Conservation (phyloP, 2,113 vertebrate species). For the Catharus fuscescens region DNA sequence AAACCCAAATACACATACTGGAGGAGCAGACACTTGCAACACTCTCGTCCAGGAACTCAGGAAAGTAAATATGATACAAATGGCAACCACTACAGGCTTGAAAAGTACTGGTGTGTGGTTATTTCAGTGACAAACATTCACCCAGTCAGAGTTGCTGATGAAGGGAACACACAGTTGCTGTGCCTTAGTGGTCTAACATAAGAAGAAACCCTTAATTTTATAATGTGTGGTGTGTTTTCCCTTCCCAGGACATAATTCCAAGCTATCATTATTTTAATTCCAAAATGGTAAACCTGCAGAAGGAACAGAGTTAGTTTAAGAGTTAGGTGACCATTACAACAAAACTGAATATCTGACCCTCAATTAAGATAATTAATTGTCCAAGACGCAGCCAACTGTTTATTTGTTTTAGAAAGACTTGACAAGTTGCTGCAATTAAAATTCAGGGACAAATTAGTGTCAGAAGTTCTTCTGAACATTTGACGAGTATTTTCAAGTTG, state of each 20-base stretch:
- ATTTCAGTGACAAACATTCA: background rate
- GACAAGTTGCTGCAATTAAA: background rate
- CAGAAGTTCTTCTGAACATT: background rate
- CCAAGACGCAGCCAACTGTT: background rate
- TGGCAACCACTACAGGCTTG: background rate
- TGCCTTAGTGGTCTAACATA: background rate
- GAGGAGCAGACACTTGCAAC: background rate
- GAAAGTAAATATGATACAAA: background rate
- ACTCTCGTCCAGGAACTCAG: background rate
- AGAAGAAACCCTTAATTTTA: background rate
- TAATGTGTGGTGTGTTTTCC: background rate
- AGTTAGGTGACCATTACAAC: background rate
- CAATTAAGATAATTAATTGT: background rate
- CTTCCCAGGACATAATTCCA: background rate
- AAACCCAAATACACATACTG: accelerated
- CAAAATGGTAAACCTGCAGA: background rate
- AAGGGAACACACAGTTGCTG: background rate
- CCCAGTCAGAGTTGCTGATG: background rate
- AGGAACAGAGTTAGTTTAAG: background rate
- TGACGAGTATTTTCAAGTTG: slow-evolving; percentile 33
- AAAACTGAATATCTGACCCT: background rate
- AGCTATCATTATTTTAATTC: background rate
- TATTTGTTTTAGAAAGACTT: background rate
- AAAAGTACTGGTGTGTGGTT: background rate
- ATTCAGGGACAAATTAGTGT: background rate